Percentiles rank a stretch among this genome's conserved stretches.
phyloP scores from a whole-genome alignment of 2,113 vertebrate genomes.

The Eira barbara region DNA sequence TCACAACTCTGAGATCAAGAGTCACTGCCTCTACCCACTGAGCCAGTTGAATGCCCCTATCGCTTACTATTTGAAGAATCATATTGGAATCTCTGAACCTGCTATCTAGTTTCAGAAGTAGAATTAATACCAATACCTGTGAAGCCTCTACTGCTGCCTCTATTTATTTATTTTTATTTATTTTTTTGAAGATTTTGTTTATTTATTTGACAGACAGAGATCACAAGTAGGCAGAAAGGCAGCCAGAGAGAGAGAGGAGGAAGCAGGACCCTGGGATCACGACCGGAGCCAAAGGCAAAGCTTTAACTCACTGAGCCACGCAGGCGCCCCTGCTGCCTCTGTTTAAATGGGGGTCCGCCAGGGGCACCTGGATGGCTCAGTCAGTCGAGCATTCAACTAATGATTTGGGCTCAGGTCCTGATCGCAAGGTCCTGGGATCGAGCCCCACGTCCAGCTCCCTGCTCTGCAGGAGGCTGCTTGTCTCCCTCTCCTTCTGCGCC shows the following conservation, averaged over 20 bases:
- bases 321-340: background rate
- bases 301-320: no score
- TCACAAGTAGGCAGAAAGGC: no score
- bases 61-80: background rate
- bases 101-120: background rate
- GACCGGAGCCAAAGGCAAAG: no score
- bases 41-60: background rate
- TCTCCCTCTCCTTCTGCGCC: background rate
- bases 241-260: no score
- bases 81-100: background rate
- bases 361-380: background rate
- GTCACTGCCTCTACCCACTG: background rate
- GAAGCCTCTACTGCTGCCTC: background rate
- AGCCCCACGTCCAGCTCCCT: background rate
- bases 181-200: no score
- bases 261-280: no score
- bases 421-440: background rate
- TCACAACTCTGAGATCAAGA: background rate
- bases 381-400: background rate
- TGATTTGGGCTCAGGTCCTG: background rate
- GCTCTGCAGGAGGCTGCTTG: background rate
- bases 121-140: background rate
- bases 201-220: no score
- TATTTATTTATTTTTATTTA: no score
- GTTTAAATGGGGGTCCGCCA: background rate